phyloP scores from a whole-genome alignment of 2,888 invertebrate species.

The Acanthosepion esculentum region DNA sequence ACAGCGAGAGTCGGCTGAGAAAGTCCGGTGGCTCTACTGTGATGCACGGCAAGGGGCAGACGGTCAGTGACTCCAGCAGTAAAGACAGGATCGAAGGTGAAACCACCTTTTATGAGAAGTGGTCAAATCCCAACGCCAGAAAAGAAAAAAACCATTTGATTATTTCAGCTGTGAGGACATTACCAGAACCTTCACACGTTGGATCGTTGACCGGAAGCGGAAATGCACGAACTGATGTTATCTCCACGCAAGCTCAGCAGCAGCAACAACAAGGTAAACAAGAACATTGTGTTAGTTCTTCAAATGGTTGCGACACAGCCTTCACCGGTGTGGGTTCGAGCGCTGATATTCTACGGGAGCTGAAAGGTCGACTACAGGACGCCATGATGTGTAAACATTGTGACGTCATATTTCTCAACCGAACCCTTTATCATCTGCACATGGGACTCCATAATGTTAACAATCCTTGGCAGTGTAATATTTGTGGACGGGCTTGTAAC shows the following conservation, averaged over 20 bases:
- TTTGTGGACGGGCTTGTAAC: conserved; percentile 95
- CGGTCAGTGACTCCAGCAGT: neutral
- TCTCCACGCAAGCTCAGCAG: neutral
- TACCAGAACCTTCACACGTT: neutral
- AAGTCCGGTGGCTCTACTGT: neutral
- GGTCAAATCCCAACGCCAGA: neutral
- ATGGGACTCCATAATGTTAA: conserved; percentile 98
- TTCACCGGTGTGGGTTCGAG: conserved; percentile 14
- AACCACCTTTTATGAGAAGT: neutral
- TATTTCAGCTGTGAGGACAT: neutral
- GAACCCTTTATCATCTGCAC: conserved; percentile 95
- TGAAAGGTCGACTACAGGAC: neutral
- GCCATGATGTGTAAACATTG: conserved; percentile 79
- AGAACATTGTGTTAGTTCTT: conserved; percentile 38
- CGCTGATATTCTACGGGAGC: neutral
- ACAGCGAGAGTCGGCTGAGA: neutral
- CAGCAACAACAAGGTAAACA: conserved; percentile 24
- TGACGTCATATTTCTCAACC: conserved; percentile 94
- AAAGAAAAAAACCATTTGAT: neutral
- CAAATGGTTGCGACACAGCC: conserved; percentile 3
- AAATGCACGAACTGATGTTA: neutral
- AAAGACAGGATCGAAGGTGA: neutral
- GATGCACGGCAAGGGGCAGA: neutral
- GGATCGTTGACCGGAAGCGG: neutral
- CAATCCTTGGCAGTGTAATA: conserved; percentile 97